A percentile compares a stretch with the other conserved stretches of the same genome.
These are phyloP conservation scores for Pteromalus puparum DNA, from an alignment of 1,140 invertebrate species.

Conservation along the genomic window DNA sequence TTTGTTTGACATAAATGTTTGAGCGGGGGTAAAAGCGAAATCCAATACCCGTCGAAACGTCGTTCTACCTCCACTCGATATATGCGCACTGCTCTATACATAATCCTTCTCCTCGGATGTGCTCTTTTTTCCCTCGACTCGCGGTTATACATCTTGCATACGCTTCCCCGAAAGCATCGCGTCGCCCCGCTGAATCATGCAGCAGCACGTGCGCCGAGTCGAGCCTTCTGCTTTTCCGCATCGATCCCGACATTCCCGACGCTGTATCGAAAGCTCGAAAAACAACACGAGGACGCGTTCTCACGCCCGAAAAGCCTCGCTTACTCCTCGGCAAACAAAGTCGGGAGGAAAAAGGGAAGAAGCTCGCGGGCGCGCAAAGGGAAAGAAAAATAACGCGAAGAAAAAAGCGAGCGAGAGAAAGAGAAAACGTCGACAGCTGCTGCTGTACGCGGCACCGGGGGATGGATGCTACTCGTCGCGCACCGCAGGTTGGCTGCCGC, in stretches of 20 bases:
- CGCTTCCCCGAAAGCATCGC: neutral
- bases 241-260: conserved; percentile 16
- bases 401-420: conserved; percentile 10
- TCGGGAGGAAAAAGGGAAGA: neutral
- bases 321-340: neutral
- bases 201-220: neutral
- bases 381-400: neutral
- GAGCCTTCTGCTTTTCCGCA: neutral
- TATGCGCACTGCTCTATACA: no score
- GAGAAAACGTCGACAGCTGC: conserved; percentile 18
- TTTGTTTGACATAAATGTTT: conserved; percentile 56
- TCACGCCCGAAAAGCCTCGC: neutral
- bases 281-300: neutral
- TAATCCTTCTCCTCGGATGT: no score
- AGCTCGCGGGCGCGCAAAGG: neutral
- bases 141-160: no score
- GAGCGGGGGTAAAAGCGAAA: conserved; percentile 57
- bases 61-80: no score
- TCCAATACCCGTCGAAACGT: conserved; percentile 31
- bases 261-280: neutral
- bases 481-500: neutral
- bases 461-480: neutral
- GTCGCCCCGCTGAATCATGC: neutral
- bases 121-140: neutral
- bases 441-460: neutral